phyloP scores from a whole-genome alignment of 2,113 vertebrate species.

The Pachyramphus minor region DNA sequence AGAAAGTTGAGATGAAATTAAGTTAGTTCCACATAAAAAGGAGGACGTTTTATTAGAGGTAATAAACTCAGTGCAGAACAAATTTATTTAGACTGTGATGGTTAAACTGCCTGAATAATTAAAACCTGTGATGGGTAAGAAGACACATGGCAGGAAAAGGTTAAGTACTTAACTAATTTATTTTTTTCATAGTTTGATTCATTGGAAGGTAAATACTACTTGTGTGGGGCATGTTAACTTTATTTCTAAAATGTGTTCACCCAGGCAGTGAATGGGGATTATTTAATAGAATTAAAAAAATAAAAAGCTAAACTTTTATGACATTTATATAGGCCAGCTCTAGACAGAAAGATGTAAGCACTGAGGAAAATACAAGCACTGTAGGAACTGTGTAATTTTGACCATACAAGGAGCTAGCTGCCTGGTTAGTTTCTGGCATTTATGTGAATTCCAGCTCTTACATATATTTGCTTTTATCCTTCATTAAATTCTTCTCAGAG shows the following conservation, averaged over 20 bases:
- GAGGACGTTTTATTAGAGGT: background rate
- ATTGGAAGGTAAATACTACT: slow-evolving; percentile 1
- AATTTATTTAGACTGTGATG: background rate
- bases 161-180: background rate
- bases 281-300: slow-evolving; percentile 29
- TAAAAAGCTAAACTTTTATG: slow-evolving; percentile 14
- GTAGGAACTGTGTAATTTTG: slow-evolving; percentile 32
- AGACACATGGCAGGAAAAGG: background rate
- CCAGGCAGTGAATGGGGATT: background rate
- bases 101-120: slow-evolving; percentile 2
- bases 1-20: background rate
- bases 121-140: background rate
- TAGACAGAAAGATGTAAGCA: slow-evolving; percentile 5
- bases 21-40: background rate
- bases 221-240: background rate
- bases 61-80: background rate
- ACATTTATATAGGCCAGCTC: background rate
- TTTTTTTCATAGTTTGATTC: background rate
- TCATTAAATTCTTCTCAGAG: slow-evolving; percentile 21
- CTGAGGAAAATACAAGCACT: slow-evolving; percentile 29
- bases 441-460: slow-evolving; percentile 31
- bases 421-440: slow-evolving; percentile 21
- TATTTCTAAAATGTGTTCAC: slow-evolving; percentile 15
- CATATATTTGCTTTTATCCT: slow-evolving; percentile 51
- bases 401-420: slow-evolving; percentile 39